phyloP scores from a whole-genome alignment of 2,797 vertebrate species.

The Euthynnus affinis region DNA sequence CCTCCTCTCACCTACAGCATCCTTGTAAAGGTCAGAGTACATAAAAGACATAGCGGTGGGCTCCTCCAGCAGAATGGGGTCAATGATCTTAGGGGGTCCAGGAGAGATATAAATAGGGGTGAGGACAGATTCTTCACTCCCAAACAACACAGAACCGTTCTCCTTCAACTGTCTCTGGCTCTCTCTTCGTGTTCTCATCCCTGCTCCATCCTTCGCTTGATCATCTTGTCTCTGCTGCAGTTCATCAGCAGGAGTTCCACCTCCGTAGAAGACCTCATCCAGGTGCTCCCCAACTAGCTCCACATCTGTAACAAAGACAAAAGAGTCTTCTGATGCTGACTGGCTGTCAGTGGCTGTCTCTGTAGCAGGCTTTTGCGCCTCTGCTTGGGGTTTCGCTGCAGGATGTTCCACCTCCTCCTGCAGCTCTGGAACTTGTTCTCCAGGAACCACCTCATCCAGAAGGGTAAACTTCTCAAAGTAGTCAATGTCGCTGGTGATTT shows the following conservation, averaged over 20 bases:
- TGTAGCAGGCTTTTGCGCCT: slow-evolving; percentile 47
- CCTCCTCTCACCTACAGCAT: slow-evolving; percentile 86
- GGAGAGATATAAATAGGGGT: slow-evolving; percentile 89
- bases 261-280: slow-evolving; percentile 93
- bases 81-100: slow-evolving; percentile 89
- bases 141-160: slow-evolving; percentile 89
- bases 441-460: slow-evolving; percentile 87
- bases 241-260: slow-evolving; percentile 78
- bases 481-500: slow-evolving; percentile 85
- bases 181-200: slow-evolving; percentile 77
- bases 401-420: slow-evolving; percentile 48
- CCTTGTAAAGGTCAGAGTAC: slow-evolving; percentile 94
- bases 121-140: slow-evolving; percentile 88
- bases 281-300: slow-evolving; percentile 87
- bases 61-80: slow-evolving; percentile 92
- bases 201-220: slow-evolving; percentile 36
- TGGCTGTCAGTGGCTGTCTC: slow-evolving; percentile 44
- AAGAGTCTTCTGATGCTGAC: slow-evolving; percentile 74
- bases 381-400: slow-evolving; percentile 43
- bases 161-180: slow-evolving; percentile 79
- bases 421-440: slow-evolving; percentile 69
- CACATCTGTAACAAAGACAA: slow-evolving; percentile 86
- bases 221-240: slow-evolving; percentile 73
- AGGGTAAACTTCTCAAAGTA: slow-evolving; percentile 97
- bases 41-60: slow-evolving; percentile 94